Conservation (phyloP, 1,140 invertebrate genomes). For the Drosophila seguyi region DNA sequence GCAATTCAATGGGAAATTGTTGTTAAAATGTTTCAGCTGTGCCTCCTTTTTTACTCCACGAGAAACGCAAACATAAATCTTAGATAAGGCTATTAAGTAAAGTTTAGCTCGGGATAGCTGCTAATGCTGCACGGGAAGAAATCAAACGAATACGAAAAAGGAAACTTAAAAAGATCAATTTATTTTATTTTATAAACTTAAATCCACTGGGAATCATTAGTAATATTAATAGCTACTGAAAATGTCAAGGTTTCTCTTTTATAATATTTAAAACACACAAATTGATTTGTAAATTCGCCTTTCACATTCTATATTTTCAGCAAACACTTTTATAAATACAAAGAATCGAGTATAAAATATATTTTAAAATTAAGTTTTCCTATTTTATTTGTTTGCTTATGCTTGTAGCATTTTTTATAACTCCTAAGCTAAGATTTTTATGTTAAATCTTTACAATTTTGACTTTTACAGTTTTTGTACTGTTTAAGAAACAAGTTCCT, state of each 20-base stretch:
- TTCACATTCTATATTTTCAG: not conserved
- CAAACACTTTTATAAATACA: conserved; percentile 6
- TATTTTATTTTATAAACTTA: not conserved
- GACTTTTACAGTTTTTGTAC: conserved; percentile 26
- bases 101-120: conserved; percentile 24
- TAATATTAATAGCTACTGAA: not conserved
- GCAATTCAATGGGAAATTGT: conserved; percentile 33
- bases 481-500: conserved; percentile 4
- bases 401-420: not conserved
- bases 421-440: conserved; percentile 4
- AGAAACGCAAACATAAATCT: conserved; percentile 41
- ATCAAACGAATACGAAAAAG: not conserved
- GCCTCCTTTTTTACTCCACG: conserved; percentile 6
- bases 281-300: not conserved
- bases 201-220: not conserved
- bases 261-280: too few species aligned
- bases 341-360: not conserved
- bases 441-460: conserved; percentile 20
- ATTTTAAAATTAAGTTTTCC: conserved; percentile 10
- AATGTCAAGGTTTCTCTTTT: too few species aligned
- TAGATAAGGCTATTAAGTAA: conserved; percentile 40
- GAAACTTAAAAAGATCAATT: not conserved
- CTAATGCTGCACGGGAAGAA: conserved; percentile 13
- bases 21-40: conserved; percentile 35
- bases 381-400: conserved; percentile 17